Percentiles rank a stretch among this genome's conserved stretches.
phyloP scores from a whole-genome alignment of 37 sponge, comb jelly and placozoan genomes.

The Eunapius fragilis region DNA sequence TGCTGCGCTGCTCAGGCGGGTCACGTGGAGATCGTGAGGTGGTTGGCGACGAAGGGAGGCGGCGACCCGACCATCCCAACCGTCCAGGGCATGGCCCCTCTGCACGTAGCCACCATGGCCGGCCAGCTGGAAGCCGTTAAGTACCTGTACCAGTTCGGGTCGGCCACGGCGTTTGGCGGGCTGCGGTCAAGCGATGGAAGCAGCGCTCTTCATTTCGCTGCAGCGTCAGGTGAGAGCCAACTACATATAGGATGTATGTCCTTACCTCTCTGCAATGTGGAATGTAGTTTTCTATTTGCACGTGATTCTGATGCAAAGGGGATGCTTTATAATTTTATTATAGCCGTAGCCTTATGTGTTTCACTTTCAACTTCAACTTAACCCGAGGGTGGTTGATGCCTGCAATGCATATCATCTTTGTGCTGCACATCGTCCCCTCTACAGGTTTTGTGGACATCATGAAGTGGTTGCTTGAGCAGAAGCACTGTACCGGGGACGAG shows the following conservation, averaged over 20 bases:
- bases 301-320: too few species aligned
- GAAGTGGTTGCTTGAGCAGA: slow-evolving; percentile 67
- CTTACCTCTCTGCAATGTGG: too few species aligned
- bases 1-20: slow-evolving; percentile 88
- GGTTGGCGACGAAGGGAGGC: slow-evolving; percentile 88
- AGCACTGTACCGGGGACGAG: slow-evolving; percentile 74
- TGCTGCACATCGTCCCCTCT: too few species aligned
- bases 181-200: slow-evolving; percentile 75
- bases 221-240: slow-evolving; percentile 50
- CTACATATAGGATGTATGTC: too few species aligned
- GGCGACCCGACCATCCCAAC: slow-evolving; percentile 78
- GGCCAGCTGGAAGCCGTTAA: slow-evolving; percentile 79
- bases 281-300: neutral
- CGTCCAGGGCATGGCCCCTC: slow-evolving; percentile 61
- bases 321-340: neutral
- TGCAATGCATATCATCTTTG: too few species aligned
- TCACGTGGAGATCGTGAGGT: slow-evolving; percentile 59
- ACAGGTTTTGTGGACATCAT: slow-evolving; percentile 66
- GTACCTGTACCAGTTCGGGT: slow-evolving; percentile 82
- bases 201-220: slow-evolving; percentile 77
- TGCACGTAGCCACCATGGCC: slow-evolving; percentile 82
- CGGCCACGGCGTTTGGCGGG: slow-evolving; percentile 66
- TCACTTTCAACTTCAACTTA: too few species aligned
- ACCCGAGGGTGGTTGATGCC: too few species aligned
- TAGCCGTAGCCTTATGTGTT: too few species aligned